Evolutionary conservation across 2,888 invertebrate species (phyloP), one percentile per base, ranked within the genome.

Genomic region (Camptogramma bilineatum): DNA sequence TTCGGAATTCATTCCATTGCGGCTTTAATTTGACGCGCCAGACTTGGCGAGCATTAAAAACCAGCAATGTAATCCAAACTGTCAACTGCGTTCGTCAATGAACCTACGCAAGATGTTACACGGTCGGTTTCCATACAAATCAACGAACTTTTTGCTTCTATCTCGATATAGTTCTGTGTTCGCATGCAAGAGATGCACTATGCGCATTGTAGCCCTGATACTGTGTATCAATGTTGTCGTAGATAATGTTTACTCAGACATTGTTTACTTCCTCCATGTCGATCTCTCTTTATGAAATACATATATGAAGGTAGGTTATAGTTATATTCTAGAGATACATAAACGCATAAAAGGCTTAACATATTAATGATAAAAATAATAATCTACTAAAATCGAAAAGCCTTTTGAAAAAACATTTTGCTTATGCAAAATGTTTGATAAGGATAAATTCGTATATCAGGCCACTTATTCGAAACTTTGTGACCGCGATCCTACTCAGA

Each of bases 401-500:
- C 18, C 46, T 18, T 47, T 9, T 4, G 19, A 10, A n/a, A n/a
- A n/a, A 47, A 19, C n/a, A 52, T 34, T 34, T 31, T 18, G 18
- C 18, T 17, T 13, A 18, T n/a, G n/a, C n/a, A n/a, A n/a, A n/a
- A n/a, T n/a, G n/a, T n/a, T n/a, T n/a, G n/a, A n/a, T n/a, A n/a
- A n/a, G n/a, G n/a, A 18, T 13, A 16, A 44, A 24, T 24, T 17
- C 10, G 21, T 46, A 31, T 46, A 31, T 54, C 2, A 53, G 16
- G 28, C 46, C 31, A 24, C 16, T 57, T 42, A 16, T 48, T 21
- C 31, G 8, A 47, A 34, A 21, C 16, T 52, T 52, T 50, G 48
- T 48, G 48, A 54, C 48, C 19, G 39, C 54, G 61, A 61, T 61
- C n/a, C 18, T 53, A 18, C 53, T 60, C 17, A 60, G 13, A 42